Base-by-base conservation (phyloP, 2,797 vertebrate species). In the Prunella strophiata region DNA sequence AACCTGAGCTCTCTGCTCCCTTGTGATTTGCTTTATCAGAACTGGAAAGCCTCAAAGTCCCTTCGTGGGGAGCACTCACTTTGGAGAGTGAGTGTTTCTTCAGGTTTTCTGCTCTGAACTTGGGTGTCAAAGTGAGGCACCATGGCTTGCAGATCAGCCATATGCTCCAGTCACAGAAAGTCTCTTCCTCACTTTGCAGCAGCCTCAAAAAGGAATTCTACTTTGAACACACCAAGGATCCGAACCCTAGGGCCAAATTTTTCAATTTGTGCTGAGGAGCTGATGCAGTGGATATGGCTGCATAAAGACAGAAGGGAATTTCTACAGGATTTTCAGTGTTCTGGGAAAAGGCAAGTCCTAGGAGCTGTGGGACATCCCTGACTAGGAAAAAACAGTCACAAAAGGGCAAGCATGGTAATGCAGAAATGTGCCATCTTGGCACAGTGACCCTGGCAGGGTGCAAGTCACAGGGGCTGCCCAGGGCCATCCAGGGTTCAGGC, bases 41-140 rank as follows among this genome's bases (percentile, higher is more conserved):
- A 43, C 6, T 48, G 43, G 12, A 27, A 66, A 95, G 50, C 47
- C 50, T 54, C 57, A 21, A 63, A 83, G 16, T 40, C 40, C 72
- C 50, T 45, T 0, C 1, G 3, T 3, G 2, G 10, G 16, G 16
- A n/a, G 3, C 7, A 40, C 36, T 36, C 10, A 7, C 10, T 85
- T 67, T 50, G 40, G 16, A 79, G 32, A 85, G 82, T 27, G 14
- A 57, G 22, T 11, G 3, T 74, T 88, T 58, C 54, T 72, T 67
- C n/a, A 52, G 38, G 30, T 85, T 85, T 92, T 88, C 54, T 51
- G 36, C 80, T 86, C 62, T 65, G 40, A 90, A 51, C 47, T 77
- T 30, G 48, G 10, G 4, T 62, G n/a, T 26, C 30, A 80, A 43
- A n/a, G 40, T 0, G 0, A 79, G 13, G 25, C 18, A 82, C 45